phyloP scores from a whole-genome alignment of 2,797 vertebrate species.

The Siniperca scherzeri region DNA sequence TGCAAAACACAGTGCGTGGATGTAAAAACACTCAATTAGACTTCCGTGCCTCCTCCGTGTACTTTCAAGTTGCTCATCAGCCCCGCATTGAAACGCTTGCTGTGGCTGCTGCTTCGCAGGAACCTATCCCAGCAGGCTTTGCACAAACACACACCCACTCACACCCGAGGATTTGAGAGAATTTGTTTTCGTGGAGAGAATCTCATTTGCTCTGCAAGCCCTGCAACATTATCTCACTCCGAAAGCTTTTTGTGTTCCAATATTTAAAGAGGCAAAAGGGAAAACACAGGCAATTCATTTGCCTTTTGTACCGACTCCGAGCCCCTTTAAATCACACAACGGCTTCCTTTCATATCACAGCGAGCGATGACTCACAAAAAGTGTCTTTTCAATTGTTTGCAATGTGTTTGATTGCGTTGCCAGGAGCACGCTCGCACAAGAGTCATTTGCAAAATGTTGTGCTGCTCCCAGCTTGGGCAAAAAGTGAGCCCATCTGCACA shows the following conservation, averaged over 20 bases:
- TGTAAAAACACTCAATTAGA: constrained; percentile 60
- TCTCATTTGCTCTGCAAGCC: constrained; percentile 69
- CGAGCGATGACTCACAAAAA: constrained; percentile 38
- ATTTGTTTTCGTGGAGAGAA: constrained; percentile 71
- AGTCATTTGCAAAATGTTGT: constrained; percentile 43
- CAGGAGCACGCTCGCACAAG: constrained; percentile 6
- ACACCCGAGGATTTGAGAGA: constrained; percentile 68
- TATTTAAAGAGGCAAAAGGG: constrained; percentile 74
- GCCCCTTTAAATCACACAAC: constrained; percentile 27
- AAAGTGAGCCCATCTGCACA: constrained; percentile 40
- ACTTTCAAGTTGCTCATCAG: constrained; percentile 57
- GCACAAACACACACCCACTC: constrained; percentile 72
- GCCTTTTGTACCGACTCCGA: constrained; percentile 52
- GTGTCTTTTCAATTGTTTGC: constrained; percentile 33
- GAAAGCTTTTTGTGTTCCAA: constrained; percentile 66
- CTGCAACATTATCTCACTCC: constrained; percentile 55
- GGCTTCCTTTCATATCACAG: constrained; percentile 28
- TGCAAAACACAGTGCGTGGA: constrained; percentile 37
- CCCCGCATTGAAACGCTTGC: constrained; percentile 29
- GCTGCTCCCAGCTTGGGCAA: constrained; percentile 31
- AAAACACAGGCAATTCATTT: constrained; percentile 63
- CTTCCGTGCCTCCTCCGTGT: constrained; percentile 41
- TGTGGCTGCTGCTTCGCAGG: constrained; percentile 48
- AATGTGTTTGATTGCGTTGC: constrained; percentile 18
- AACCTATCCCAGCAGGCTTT: constrained; percentile 73